A percentile compares a stretch with the other conserved stretches of the same genome.
Conservation (phyloP, 1,140 invertebrate species). For the Vanessa tameamea region DNA sequence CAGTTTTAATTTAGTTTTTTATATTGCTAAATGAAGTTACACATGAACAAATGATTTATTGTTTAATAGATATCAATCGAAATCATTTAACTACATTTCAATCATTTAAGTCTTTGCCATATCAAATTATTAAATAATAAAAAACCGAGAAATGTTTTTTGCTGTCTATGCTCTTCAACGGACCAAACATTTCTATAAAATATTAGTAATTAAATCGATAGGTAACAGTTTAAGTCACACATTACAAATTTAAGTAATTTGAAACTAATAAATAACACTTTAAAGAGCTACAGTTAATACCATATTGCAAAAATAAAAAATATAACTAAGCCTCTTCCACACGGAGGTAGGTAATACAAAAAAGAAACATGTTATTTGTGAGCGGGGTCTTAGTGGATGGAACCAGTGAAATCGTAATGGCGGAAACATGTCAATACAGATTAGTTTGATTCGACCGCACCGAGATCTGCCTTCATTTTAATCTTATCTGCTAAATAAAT, state of each 20-base stretch:
- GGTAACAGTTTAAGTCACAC: too few species aligned
- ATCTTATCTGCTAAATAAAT: constrained; percentile 41
- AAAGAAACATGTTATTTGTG: constrained; percentile 55
- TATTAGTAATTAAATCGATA: too few species aligned
- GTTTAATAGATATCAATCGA: not conserved
- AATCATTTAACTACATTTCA: not conserved
- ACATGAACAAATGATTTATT: not conserved
- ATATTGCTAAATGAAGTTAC: not conserved
- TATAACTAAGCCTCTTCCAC: constrained; percentile 27
- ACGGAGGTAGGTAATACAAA: constrained; percentile 47
- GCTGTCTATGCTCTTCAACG: too few species aligned
- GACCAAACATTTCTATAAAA: too few species aligned
- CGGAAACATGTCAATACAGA: constrained; percentile 77
- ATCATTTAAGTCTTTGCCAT: too few species aligned
- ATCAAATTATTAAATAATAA: too few species aligned
- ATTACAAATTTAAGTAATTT: not conserved
- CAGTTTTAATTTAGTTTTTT: constrained; percentile 24
- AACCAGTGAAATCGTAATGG: constrained; percentile 72
- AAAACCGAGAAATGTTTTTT: too few species aligned
- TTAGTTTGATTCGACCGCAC: constrained; percentile 60
- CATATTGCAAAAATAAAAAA: constrained; percentile 25
- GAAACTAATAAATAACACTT: not conserved
- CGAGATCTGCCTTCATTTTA: constrained; percentile 44
- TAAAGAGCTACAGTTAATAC: not conserved
- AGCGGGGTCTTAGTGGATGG: constrained; percentile 51